phyloP scores from a whole-genome alignment of 1,140 invertebrate genomes.

The Bombus terrestris region DNA sequence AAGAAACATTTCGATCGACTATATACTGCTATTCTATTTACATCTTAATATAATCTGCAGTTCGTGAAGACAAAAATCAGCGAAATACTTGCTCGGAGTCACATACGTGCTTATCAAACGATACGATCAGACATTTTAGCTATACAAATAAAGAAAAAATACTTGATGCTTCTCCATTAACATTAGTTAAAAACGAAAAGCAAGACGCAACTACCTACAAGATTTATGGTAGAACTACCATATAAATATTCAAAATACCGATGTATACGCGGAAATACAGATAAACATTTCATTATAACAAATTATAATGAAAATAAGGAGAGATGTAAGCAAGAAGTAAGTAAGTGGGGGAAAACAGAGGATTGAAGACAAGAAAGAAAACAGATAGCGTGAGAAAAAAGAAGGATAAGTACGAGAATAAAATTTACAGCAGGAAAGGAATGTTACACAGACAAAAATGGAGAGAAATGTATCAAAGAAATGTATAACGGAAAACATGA shows the following conservation, averaged over 20 bases:
- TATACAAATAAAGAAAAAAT: neutral
- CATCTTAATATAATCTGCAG: neutral
- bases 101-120: neutral
- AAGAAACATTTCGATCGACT: too few species aligned
- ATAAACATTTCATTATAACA: too few species aligned
- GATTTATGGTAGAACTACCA: too few species aligned
- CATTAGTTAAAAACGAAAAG: neutral
- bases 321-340: neutral
- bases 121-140: neutral
- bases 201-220: neutral
- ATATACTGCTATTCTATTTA: neutral
- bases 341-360: neutral
- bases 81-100: neutral
- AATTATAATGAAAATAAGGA: neutral
- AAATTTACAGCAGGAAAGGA: neutral
- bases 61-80: neutral
- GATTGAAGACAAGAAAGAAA: neutral
- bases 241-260: neutral
- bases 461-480: conserved; percentile 1
- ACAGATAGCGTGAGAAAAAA: neutral
- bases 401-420: neutral
- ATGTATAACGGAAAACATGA: neutral
- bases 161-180: too few species aligned
- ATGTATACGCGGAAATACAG: neutral
- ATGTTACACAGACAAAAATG: neutral